Conservation (phyloP, 2,797 vertebrate species). For the Sternarchorhynchus goeldii region DNA sequence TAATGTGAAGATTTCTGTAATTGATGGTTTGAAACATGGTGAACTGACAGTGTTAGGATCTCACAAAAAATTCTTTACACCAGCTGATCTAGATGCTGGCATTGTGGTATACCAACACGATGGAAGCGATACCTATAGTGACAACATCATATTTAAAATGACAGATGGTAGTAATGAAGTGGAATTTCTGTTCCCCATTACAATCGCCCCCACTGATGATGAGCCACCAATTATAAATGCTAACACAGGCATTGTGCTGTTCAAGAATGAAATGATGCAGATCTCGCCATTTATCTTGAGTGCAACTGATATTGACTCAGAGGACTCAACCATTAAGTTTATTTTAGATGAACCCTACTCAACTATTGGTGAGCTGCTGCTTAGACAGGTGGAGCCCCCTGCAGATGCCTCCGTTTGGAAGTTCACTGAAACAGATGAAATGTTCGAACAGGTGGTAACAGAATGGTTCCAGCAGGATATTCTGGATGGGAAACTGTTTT, state of each 20-base stretch:
- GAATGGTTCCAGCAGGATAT: constrained; percentile 89
- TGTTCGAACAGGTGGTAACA: constrained; percentile 87
- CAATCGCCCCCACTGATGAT: constrained; percentile 84
- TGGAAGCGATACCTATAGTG: constrained; percentile 85
- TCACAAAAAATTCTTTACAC: constrained; percentile 77
- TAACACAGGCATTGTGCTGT: constrained; percentile 81
- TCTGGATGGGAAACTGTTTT: constrained; percentile 85
- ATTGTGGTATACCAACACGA: constrained; percentile 85
- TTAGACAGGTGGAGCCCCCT: constrained; percentile 80
- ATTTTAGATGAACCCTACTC: constrained; percentile 74
- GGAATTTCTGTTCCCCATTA: constrained; percentile 86
- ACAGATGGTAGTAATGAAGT: constrained; percentile 81
- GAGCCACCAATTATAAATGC: constrained; percentile 82
- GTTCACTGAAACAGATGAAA: constrained; percentile 78
- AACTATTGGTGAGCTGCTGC: constrained; percentile 77
- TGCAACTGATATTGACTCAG: constrained; percentile 86
- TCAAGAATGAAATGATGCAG: constrained; percentile 82
- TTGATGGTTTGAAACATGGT: constrained; percentile 80
- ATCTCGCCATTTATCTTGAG: constrained; percentile 86
- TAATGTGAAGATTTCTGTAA: constrained; percentile 78
- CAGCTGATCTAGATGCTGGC: constrained; percentile 77
- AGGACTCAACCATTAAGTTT: constrained; percentile 84
- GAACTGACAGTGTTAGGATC: constrained; percentile 71
- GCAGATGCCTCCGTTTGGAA: constrained; percentile 75
- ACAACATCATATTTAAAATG: constrained; percentile 86